These are phyloP conservation scores for Tenthredo amoena DNA, from an alignment of 2,888 invertebrate species.

Conservation along the genomic window DNA sequence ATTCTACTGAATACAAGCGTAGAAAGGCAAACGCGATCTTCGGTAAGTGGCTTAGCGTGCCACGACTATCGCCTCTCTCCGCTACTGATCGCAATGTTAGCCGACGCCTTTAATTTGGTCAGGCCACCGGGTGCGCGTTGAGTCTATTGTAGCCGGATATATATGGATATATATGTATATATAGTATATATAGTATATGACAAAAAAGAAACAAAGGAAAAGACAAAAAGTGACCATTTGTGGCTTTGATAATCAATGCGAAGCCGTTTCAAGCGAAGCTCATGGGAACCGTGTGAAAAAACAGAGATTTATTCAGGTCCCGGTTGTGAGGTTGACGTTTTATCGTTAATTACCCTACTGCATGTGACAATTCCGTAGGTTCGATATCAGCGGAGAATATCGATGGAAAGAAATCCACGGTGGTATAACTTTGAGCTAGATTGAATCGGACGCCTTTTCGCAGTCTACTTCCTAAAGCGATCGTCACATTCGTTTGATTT, in stretches of 20 bases:
- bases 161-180: neutral
- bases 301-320: neutral
- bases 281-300: neutral
- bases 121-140: conserved; percentile 1
- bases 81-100: neutral
- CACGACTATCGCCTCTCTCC: conserved; percentile 49
- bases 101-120: conserved; percentile 41
- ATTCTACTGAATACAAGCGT: conserved; percentile 23
- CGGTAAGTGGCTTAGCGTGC: conserved; percentile 50
- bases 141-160: neutral
- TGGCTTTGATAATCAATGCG: conserved; percentile 50
- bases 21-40: conserved; percentile 52
- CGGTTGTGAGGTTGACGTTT: neutral
- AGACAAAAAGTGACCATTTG: conserved; percentile 18
- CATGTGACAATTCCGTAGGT: neutral
- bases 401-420: neutral
- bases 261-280: conserved; percentile 21
- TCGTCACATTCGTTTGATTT: conserved; percentile 45
- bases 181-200: neutral
- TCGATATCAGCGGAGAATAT: neutral
- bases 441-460: conserved; percentile 39
- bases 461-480: conserved; percentile 50
- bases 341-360: neutral
- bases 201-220: neutral
- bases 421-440: neutral